These are phyloP conservation scores for Drosophila quinaria DNA, from an alignment of 2,888 invertebrate species.

Conservation along the genomic window DNA sequence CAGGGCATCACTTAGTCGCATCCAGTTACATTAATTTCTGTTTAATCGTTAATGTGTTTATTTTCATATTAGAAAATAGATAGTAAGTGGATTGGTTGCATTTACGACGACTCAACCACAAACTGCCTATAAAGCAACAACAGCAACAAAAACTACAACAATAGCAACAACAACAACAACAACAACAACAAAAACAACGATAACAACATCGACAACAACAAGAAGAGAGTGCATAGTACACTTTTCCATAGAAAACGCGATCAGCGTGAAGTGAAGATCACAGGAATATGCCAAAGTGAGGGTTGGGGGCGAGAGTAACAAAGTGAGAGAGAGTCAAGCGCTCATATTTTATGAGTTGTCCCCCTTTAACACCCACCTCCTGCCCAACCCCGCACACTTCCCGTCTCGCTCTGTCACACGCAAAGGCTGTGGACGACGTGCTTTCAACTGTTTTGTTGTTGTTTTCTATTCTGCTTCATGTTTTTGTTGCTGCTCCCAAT, in stretches of 20 bases:
- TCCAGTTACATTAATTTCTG: not conserved
- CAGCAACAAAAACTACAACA: slow-evolving; percentile 26
- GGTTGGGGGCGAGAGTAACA: not conserved
- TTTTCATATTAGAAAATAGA: slow-evolving; percentile 68
- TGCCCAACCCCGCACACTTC: not conserved
- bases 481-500: slow-evolving; percentile 42
- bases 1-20: slow-evolving; percentile 23
- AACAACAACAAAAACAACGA: slow-evolving; percentile 25
- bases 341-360: slow-evolving; percentile 30
- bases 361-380: slow-evolving; percentile 15
- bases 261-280: slow-evolving; percentile 18
- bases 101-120: slow-evolving; percentile 13
- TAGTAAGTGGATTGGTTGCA: slow-evolving; percentile 53
- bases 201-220: slow-evolving; percentile 26
- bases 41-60: slow-evolving; percentile 63
- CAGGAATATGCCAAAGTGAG: slow-evolving; percentile 2
- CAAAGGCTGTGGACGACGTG: slow-evolving; percentile 44
- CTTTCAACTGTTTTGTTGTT: slow-evolving; percentile 17
- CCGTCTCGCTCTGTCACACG: slow-evolving; percentile 14
- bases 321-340: slow-evolving; percentile 22
- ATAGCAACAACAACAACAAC: slow-evolving; percentile 23
- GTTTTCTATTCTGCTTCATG: slow-evolving; percentile 1
- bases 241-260: slow-evolving; percentile 22
- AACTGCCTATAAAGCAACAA: slow-evolving; percentile 28
- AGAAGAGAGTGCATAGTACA: slow-evolving; percentile 70